These are phyloP conservation scores for Myotis myotis DNA, from an alignment of 2,797 vertebrate species.

Conservation along the genomic window DNA sequence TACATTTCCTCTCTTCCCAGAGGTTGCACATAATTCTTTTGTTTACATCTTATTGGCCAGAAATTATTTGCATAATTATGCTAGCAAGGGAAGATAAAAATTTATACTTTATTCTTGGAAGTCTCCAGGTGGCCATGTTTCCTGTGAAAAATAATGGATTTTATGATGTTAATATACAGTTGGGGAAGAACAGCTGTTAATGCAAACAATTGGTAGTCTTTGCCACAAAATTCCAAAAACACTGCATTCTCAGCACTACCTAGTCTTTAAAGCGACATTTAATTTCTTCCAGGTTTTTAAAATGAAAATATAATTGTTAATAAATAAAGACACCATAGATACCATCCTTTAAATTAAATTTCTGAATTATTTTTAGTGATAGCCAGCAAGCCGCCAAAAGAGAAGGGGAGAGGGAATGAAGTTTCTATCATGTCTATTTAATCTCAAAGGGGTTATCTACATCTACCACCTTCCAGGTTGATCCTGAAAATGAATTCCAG, in stretches of 20 bases:
- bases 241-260: neutral
- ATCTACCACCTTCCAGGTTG: neutral
- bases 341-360: neutral
- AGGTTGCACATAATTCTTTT: neutral
- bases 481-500: neutral
- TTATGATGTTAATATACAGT: neutral
- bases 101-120: neutral
- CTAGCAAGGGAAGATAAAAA: neutral
- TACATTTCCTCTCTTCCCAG: neutral
- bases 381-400: neutral
- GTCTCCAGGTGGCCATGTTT: neutral
- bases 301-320: neutral
- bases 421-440: neutral
- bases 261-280: neutral
- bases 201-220: neutral
- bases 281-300: neutral
- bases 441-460: neutral
- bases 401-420: neutral
- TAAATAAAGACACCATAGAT: neutral
- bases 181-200: neutral
- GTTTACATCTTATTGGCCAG: neutral
- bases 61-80: constrained; percentile 1
- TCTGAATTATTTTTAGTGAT: constrained; percentile 15
- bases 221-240: neutral
- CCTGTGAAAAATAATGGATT: constrained; percentile 13